phyloP scores from a whole-genome alignment of 2,797 vertebrate species.

The Xiphorhynchus erythropygius region DNA sequence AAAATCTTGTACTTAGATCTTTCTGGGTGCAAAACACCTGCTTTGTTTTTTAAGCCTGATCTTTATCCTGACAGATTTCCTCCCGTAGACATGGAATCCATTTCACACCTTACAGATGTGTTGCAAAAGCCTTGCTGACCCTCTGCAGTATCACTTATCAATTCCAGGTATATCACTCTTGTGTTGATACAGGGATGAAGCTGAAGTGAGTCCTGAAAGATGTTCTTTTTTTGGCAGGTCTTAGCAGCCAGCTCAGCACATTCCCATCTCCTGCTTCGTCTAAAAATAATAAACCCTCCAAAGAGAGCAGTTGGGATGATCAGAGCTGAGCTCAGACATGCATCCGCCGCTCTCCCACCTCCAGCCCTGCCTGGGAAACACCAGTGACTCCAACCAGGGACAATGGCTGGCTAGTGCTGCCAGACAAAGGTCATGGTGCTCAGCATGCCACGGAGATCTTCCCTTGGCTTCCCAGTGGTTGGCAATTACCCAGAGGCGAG shows the following conservation, averaged over 20 bases:
- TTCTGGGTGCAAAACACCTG: neutral
- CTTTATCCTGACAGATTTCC: neutral
- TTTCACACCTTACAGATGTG: neutral
- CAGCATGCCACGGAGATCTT: neutral
- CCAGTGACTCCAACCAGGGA: neutral
- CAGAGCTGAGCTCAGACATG: neutral
- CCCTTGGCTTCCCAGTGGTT: neutral
- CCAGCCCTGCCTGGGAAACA: neutral
- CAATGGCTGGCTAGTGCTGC: neutral
- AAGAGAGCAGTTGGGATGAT: neutral
- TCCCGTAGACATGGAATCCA: fast-evolving
- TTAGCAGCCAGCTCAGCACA: constrained; percentile 37
- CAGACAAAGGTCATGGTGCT: neutral
- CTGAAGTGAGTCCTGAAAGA: constrained; percentile 37
- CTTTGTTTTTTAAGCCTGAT: neutral
- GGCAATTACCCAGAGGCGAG: fast-evolving
- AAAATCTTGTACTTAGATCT: neutral
- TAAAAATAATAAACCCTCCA: constrained; percentile 63
- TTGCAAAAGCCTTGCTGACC: neutral
- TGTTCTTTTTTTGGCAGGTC: constrained; percentile 39
- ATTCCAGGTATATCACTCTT: neutral
- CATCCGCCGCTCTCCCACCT: neutral
- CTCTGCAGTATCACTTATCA: neutral
- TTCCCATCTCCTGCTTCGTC: constrained; percentile 35
- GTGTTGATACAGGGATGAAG: neutral